Conservation (phyloP, 2,888 invertebrate genomes). For the Melieria picta region DNA sequence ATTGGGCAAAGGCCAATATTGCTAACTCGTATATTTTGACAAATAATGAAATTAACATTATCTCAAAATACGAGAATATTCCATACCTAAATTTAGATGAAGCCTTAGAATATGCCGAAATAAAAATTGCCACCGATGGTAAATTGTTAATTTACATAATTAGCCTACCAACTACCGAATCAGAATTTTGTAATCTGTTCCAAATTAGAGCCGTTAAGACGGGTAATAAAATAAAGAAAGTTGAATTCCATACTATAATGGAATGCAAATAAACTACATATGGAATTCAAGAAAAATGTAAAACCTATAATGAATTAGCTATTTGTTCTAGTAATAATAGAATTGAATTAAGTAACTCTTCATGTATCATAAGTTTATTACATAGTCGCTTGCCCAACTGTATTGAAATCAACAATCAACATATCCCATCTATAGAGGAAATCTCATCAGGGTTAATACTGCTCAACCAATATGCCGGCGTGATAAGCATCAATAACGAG, state of each 20-base stretch:
- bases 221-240: slow-evolving; percentile 29
- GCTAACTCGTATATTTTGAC: slow-evolving; percentile 37
- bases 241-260: slow-evolving; percentile 25
- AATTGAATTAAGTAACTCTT: slow-evolving; percentile 32
- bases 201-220: slow-evolving; percentile 36
- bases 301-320: slow-evolving; percentile 18
- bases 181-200: slow-evolving; percentile 27
- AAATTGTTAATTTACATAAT: too few species aligned
- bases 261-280: slow-evolving; percentile 19
- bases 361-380: slow-evolving; percentile 36
- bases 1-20: slow-evolving; percentile 36
- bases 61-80: slow-evolving; percentile 34
- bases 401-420: slow-evolving; percentile 19
- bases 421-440: slow-evolving; percentile 22
- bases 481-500: not conserved
- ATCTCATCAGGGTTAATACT: slow-evolving; percentile 30
- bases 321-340: slow-evolving; percentile 36
- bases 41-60: slow-evolving; percentile 34
- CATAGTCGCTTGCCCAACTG: slow-evolving; percentile 34
- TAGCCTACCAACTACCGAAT: not conserved
- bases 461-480: slow-evolving; percentile 32
- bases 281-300: not conserved
- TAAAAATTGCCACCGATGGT: slow-evolving; percentile 33
- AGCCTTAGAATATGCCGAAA: slow-evolving; percentile 41
- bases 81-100: slow-evolving; percentile 39